Evolutionary conservation across 2,888 invertebrate genomes (phyloP).

Genomic region (Acleris literana): DNA sequence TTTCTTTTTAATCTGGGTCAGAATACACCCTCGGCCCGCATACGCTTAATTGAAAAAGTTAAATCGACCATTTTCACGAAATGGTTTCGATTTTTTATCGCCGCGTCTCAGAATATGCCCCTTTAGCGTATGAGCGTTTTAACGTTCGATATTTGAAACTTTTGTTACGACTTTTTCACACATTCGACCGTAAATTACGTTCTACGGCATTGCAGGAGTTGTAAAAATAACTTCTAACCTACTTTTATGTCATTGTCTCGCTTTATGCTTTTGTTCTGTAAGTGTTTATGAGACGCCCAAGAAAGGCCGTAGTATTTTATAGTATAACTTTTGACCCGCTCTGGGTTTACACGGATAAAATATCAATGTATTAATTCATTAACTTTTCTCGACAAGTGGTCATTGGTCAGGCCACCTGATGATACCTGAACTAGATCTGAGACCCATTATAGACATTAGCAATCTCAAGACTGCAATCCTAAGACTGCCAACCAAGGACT

Average conservation of each 20-base stretch:
- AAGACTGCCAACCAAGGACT: too few species aligned
- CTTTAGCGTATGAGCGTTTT: slow-evolving; percentile 38
- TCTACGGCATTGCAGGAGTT: slow-evolving; percentile 28
- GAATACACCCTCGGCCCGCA: slow-evolving; percentile 57
- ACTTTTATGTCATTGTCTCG: slow-evolving; percentile 18
- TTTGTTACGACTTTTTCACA: slow-evolving; percentile 30
- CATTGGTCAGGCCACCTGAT: too few species aligned
- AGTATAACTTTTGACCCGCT: too few species aligned
- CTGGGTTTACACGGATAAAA: too few species aligned
- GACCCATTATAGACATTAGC: too few species aligned
- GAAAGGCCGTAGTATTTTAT: not conserved
- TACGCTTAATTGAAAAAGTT: slow-evolving; percentile 77
- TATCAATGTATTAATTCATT: too few species aligned
- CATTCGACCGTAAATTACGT: slow-evolving; percentile 28
- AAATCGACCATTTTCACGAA: slow-evolving; percentile 71
- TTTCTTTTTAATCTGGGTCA: slow-evolving; percentile 54
- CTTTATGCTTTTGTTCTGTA: slow-evolving; percentile 23
- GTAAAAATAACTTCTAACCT: slow-evolving; percentile 27
- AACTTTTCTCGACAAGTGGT: too few species aligned
- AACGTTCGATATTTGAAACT: slow-evolving; percentile 31
- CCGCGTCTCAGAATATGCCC: slow-evolving; percentile 43
- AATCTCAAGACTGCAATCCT: too few species aligned
- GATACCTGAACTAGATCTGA: too few species aligned
- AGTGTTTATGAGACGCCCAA: slow-evolving; percentile 4
- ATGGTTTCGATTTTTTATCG: slow-evolving; percentile 56